Percentiles rank a stretch among this genome's conserved stretches.
These are phyloP conservation scores for Crypturellus tataupa DNA, from an alignment of 2,797 vertebrate species.

Conservation along the genomic window DNA sequence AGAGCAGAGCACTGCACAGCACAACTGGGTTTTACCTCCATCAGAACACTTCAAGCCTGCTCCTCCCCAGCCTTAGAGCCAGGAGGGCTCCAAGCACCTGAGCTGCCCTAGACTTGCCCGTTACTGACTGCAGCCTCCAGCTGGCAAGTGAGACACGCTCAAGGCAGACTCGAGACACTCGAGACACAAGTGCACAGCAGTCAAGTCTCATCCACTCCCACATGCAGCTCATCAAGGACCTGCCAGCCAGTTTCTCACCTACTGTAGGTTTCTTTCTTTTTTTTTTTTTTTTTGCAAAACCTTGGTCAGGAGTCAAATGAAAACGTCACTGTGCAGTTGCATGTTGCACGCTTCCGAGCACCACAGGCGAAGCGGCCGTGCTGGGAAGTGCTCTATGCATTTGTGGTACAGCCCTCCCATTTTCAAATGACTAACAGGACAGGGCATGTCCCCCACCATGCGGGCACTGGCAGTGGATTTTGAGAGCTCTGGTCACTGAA, in stretches of 20 bases:
- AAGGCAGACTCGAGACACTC: neutral
- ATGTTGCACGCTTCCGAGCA: neutral
- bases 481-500: slow-evolving; percentile 16
- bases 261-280: no score
- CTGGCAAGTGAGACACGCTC: neutral
- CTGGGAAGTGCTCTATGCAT: neutral
- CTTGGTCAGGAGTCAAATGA: neutral
- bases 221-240: neutral
- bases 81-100: neutral
- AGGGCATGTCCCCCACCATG: neutral
- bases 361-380: neutral
- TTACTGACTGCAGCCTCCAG: neutral
- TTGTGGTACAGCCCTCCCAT: neutral
- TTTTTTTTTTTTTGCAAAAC: neutral
- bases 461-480: neutral
- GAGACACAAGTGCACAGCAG: fast-evolving
- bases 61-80: neutral
- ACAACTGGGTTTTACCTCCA: neutral
- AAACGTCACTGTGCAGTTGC: neutral
- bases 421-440: neutral
- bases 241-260: neutral
- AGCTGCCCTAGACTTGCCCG: neutral
- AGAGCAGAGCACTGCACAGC: neutral
- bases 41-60: fast-evolving
- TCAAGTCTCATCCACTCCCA: neutral